Percentiles rank a stretch among this genome's conserved stretches.
Conservation (phyloP, 2,888 invertebrate genomes). For the Mesorhabditis spiculigera region DNA sequence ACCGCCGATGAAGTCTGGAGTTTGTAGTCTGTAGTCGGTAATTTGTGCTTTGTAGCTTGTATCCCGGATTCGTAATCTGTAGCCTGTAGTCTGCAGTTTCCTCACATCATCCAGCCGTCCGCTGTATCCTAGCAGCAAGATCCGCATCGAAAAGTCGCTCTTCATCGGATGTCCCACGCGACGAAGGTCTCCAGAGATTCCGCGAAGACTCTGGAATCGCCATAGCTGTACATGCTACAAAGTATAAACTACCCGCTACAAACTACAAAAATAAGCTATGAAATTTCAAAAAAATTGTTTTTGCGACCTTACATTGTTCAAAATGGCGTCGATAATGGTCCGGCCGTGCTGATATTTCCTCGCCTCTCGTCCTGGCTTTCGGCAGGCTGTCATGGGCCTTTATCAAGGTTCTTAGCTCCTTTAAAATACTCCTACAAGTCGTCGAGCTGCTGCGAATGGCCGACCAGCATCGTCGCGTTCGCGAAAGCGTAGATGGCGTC, state of each 20-base stretch:
- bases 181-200: slow-evolving; percentile 38
- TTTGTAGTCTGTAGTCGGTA: too few species aligned
- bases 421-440: background rate
- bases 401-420: background rate
- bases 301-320: slow-evolving; percentile 19
- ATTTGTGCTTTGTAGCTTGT: too few species aligned
- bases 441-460: background rate
- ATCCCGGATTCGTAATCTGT: too few species aligned
- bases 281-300: too few species aligned
- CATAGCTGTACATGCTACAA: background rate
- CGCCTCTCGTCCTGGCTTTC: slow-evolving; percentile 33
- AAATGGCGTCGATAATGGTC: slow-evolving; percentile 28
- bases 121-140: slow-evolving; percentile 53
- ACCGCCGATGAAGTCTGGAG: too few species aligned
- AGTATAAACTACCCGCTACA: background rate
- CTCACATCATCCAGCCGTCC: slow-evolving; percentile 52
- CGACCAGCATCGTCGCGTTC: slow-evolving; percentile 14
- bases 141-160: slow-evolving; percentile 54
- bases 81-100: background rate
- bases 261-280: background rate
- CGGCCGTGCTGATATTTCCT: slow-evolving; percentile 48
- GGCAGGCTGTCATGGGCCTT: slow-evolving; percentile 36
- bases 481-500: slow-evolving; percentile 46
- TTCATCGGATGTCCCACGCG: slow-evolving; percentile 27
- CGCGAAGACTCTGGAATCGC: slow-evolving; percentile 22